Base-by-base conservation (phyloP, 1,140 invertebrate genomes). In the Zaprionus vittiger region DNA sequence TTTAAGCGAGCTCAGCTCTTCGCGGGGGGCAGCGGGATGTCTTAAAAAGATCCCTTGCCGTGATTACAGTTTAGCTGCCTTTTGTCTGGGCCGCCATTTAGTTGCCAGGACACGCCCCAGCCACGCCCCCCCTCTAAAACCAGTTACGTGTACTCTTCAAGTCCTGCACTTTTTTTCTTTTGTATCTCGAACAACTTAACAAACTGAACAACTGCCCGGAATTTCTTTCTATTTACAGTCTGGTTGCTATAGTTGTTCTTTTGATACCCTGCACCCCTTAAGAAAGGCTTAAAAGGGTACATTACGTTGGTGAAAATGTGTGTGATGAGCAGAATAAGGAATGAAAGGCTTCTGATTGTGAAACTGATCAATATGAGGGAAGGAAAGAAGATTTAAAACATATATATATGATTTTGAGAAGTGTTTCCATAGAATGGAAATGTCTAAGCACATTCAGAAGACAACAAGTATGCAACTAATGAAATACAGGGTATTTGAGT, bases 221-320 rank as follows among this genome's bases (percentile, higher is more conserved):
- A 55, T 69, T 78, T 75, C 55, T 37, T 73, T 57, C 28, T 72
- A 72, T 84, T 83, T 84, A 73, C 41, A 52, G 47, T 24, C 47
- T 52, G 20, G 47, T 52, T 52, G 47, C 47, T 52, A 24, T 52
- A 52, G 22, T 24, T 52, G 47, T 52, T 14, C 17, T 24, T 52
- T 22, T 24, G 7, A 52, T 52, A 52, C 20, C 47, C 47, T 52
- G 20, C 11, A 52, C 11, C 17, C 0, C 4, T 14, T 24, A 12
- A 0, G 1, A 24, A 5, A 14, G n/a, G 6, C 15, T 15, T 47
- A 52, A 52, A 7, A 1, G 47, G 7, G n/a, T 47, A 17, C 1
- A 17, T 17, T 47, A 47, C 4, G 12, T 14, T 14, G 1, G 14
- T 38, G 14, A 2, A 0, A 11, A 11, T 11, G 9, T 34, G 9